phyloP scores from a whole-genome alignment of 2,797 vertebrate species.

The Spinus pinus region DNA sequence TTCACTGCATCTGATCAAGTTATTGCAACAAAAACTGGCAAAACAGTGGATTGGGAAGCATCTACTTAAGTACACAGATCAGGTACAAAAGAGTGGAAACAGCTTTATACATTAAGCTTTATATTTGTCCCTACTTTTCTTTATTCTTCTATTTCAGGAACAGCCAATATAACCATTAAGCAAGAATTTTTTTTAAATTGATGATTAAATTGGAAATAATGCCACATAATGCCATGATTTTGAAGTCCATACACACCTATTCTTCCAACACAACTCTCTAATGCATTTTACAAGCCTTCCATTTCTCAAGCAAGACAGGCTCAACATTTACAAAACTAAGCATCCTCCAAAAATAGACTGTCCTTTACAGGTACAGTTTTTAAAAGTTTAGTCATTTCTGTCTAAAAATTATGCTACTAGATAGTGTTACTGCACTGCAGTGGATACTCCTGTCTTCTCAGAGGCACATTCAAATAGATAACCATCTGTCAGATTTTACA shows the following conservation, averaged over 20 bases:
- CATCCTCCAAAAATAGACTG: neutral
- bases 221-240: neutral
- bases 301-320: neutral
- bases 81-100: neutral
- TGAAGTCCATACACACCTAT: neutral
- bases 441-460: neutral
- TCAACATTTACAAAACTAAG: neutral
- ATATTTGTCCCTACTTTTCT: neutral
- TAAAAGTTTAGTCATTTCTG: neutral
- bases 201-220: neutral
- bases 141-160: neutral
- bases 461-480: neutral
- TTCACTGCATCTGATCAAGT: neutral
- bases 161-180: neutral
- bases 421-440: neutral
- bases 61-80: neutral
- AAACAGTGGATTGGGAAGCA: neutral
- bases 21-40: neutral
- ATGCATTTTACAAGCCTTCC: neutral
- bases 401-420: neutral
- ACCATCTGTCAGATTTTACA: neutral
- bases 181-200: neutral
- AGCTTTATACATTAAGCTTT: neutral
- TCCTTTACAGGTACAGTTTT: neutral
- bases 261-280: neutral